phyloP scores from a whole-genome alignment of 2,888 invertebrate species.

The Heliconius erato region DNA sequence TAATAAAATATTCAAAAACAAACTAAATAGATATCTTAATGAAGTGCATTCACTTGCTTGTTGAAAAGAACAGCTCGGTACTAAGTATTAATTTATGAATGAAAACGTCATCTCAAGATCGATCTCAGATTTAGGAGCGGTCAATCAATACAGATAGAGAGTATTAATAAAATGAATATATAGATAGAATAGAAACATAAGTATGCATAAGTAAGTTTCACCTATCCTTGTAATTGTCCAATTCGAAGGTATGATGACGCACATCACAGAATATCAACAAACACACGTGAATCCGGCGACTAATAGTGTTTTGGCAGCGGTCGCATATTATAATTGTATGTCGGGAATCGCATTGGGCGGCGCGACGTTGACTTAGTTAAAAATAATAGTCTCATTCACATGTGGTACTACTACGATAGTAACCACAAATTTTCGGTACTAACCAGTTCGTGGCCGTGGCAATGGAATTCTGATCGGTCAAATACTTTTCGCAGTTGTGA shows the following conservation, averaged over 20 bases:
- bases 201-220: background rate
- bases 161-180: background rate
- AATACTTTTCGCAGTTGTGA: conserved; percentile 37
- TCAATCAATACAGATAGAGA: too few relatives aligned
- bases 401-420: conserved; percentile 80
- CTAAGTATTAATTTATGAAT: too few relatives aligned
- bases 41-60: conserved; percentile 22
- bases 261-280: conserved; percentile 52
- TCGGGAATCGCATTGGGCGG: conserved; percentile 63
- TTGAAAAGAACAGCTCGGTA: background rate
- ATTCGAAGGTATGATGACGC: conserved; percentile 37
- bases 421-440: conserved; percentile 79
- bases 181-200: background rate
- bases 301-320: conserved; percentile 74
- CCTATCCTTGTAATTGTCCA: conserved; percentile 14
- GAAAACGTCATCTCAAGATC: too few relatives aligned
- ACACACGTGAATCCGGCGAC: conserved; percentile 56
- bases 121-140: too few relatives aligned
- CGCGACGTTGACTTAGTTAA: conserved; percentile 71
- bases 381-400: conserved; percentile 84
- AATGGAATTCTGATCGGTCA: conserved; percentile 66
- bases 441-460: conserved; percentile 76
- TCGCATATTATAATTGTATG: conserved; percentile 55
- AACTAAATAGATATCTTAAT: conserved; percentile 2
- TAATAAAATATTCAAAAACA: conserved; percentile 31